Base-by-base conservation (phyloP, 2,888 invertebrate species). In the Strigamia crassipes region DNA sequence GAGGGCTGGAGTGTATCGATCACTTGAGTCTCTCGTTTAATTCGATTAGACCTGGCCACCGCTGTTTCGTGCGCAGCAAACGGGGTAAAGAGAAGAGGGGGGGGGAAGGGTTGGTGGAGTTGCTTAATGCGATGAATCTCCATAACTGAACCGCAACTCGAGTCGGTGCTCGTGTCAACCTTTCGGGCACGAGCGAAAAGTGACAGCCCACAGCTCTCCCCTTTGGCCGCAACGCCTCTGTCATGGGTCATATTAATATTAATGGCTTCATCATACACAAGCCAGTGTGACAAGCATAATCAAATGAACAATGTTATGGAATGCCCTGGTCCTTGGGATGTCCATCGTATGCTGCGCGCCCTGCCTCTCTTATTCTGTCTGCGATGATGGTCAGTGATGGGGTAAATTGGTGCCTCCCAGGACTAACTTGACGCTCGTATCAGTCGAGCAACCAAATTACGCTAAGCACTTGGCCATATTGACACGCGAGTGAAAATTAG, bases 171-270 rank as follows among this genome's bases (percentile, higher is more conserved):
- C 73, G 73, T 73, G 73, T 73, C 73, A 73, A 73, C 73, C 73
- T 73, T 73, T 73, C 73, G 73, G 73, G 73, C 73, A 42, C 78
- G 78, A 41, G 78, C 78, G 78, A 38, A 38, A 78, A 78, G 78
- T 78, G 78, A 78, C 78, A 78, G 78, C 78, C 78, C 78, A 41
- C 42, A 38, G 41, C 78, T 41, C 41, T 38, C 78, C 38, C 78
- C 73, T 73, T 73, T 73, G 78, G 34, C 78, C 42, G 78, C 42
- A 41, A 6, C 15, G 38, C 78, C 38, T 78, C 78, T 78, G 78
- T 78, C 78, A 78, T 78, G 78, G 78, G 78, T 78, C 78, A 78
- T 78, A 78, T 78, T 78, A 78, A 78, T 78, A 78, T 78, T 78
- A 78, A 78, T 78, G 78, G 78, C 78, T 78, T 78, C 78, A 78